These are phyloP conservation scores for Lasioglossum albipes DNA, from an alignment of 1,140 invertebrate species.

Conservation along the genomic window DNA sequence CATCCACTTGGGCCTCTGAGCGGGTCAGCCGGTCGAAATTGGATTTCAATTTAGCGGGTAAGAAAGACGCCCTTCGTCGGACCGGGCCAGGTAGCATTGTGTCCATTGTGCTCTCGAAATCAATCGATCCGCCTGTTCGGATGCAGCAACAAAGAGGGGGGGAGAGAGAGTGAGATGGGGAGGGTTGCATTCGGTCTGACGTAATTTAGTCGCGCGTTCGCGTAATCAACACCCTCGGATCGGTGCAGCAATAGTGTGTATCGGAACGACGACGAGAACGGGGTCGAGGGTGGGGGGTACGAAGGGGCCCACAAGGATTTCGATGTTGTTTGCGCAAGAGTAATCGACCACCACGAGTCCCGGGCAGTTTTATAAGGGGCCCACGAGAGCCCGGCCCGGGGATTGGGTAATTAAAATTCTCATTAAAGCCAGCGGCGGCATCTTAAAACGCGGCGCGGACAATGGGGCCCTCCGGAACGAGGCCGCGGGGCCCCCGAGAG, in stretches of 20 bases:
- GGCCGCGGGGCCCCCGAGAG: slow-evolving; percentile 27
- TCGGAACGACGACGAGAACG: too few species aligned
- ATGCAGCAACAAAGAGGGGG: background rate
- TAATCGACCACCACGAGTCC: slow-evolving; percentile 23
- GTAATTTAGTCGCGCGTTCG: background rate
- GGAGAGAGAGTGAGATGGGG: too few species aligned
- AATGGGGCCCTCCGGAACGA: slow-evolving; percentile 60
- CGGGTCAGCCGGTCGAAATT: background rate
- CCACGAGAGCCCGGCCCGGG: background rate
- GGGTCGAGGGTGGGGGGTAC: background rate
- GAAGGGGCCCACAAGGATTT: slow-evolving; percentile 24
- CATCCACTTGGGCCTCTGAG: background rate
- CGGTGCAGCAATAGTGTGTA: background rate
- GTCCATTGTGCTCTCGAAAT: background rate
- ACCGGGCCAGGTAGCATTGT: background rate
- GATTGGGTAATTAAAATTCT: slow-evolving; percentile 75
- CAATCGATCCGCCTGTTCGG: background rate
- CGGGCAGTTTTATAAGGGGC: slow-evolving; percentile 12
- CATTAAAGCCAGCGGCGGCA: slow-evolving; percentile 67
- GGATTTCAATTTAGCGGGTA: background rate
- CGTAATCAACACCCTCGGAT: background rate
- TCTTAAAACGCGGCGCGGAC: slow-evolving; percentile 64
- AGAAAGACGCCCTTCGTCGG: background rate
- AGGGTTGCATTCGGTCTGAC: too few species aligned
- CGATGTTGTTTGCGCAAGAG: slow-evolving; percentile 40